Evolutionary conservation across 2,797 vertebrate genomes (phyloP).

Genomic region (Paguma larvata): DNA sequence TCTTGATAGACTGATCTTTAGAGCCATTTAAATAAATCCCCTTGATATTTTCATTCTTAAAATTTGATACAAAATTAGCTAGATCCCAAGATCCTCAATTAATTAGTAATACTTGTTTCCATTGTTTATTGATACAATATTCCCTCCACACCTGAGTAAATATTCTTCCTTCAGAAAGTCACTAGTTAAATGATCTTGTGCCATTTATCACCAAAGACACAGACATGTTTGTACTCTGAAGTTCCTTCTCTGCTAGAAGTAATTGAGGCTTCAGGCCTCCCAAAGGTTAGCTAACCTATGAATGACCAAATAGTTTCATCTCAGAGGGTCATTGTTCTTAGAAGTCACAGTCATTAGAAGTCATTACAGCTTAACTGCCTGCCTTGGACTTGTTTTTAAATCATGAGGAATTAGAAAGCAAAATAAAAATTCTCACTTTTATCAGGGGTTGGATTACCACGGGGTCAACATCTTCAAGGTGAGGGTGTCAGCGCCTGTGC

Average conservation of each 20-base stretch:
- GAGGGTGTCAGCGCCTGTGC: constrained; percentile 30
- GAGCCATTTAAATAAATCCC: background rate
- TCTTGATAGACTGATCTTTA: constrained; percentile 33
- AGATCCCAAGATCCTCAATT: constrained; percentile 18
- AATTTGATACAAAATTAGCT: constrained; percentile 76
- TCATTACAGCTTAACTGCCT: constrained; percentile 72
- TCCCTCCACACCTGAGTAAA: constrained; percentile 81
- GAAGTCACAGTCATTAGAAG: constrained; percentile 67
- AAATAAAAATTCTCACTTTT: constrained; percentile 79
- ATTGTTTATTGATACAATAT: constrained; percentile 70
- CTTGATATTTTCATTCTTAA: constrained; percentile 69
- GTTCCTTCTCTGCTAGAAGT: constrained; percentile 25
- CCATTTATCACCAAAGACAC: constrained; percentile 23
- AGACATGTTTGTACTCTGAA: constrained; percentile 52
- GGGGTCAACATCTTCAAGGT: constrained; percentile 67
- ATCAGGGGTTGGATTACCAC: constrained; percentile 75
- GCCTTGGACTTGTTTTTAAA: constrained; percentile 65
- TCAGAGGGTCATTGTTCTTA: constrained; percentile 71
- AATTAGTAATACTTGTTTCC: constrained; percentile 61
- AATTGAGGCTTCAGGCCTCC: constrained; percentile 65
- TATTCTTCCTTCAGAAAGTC: constrained; percentile 58
- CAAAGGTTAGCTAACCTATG: constrained; percentile 62
- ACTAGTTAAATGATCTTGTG: background rate
- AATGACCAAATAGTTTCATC: constrained; percentile 63
- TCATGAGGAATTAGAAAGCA: constrained; percentile 75